A percentile compares a stretch with the other conserved stretches of the same genome.
These are phyloP conservation scores for Manis javanica DNA, from an alignment of 2,797 vertebrate genomes.

Conservation along the genomic window DNA sequence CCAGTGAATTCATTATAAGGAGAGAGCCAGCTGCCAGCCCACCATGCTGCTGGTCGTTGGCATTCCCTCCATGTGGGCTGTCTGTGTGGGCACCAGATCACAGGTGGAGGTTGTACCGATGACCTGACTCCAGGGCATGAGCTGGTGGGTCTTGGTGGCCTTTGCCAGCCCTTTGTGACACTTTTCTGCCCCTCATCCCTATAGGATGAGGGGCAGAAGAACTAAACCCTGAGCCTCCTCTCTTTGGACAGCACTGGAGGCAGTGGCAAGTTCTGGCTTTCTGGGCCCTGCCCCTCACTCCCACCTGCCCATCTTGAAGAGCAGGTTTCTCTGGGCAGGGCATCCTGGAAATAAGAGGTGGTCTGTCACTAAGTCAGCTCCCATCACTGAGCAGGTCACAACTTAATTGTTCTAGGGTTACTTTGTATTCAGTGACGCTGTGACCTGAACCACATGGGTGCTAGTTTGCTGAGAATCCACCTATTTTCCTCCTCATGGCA, in stretches of 20 bases:
- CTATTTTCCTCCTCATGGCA: neutral
- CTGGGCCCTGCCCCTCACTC: neutral
- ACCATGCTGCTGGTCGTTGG: neutral
- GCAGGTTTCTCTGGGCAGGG: neutral
- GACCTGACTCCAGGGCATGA: neutral
- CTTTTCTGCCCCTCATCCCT: neutral
- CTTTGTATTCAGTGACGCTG: neutral
- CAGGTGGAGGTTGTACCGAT: neutral
- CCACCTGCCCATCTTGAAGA: neutral
- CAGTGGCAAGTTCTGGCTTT: neutral
- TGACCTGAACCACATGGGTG: too few species aligned
- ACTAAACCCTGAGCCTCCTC: neutral
- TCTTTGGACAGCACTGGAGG: accelerated
- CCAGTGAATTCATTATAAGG: neutral
- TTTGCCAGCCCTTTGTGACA: neutral
- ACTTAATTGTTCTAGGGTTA: neutral
- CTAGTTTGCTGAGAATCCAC: neutral
- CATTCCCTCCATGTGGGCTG: neutral
- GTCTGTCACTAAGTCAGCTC: neutral
- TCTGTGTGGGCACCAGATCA: neutral
- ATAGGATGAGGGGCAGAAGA: neutral
- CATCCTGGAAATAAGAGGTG: neutral
- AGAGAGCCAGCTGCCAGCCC: neutral
- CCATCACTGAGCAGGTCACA: neutral
- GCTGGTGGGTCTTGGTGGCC: neutral